phyloP scores from a whole-genome alignment of 1,140 invertebrate genomes.

The Papilio glaucus region DNA sequence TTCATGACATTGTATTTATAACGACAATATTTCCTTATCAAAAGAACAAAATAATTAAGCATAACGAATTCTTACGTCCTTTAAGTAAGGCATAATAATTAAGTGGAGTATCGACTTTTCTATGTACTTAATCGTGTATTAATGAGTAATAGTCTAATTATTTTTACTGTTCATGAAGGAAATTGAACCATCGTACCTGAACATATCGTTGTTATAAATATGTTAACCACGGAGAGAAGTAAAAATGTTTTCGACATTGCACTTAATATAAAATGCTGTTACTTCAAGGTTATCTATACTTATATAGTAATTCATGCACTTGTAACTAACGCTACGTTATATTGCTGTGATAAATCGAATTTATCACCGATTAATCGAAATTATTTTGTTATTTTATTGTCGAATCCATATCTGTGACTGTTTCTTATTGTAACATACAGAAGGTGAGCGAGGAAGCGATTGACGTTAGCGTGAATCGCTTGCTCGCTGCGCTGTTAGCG shows the following conservation, averaged over 20 bases:
- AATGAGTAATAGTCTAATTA: background rate
- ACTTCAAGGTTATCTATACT: slow-evolving; percentile 36
- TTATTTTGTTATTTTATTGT: background rate
- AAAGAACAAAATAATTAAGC: background rate
- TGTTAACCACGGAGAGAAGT: slow-evolving; percentile 21
- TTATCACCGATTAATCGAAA: slow-evolving; percentile 7
- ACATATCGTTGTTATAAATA: slow-evolving; percentile 20
- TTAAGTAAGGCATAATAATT: background rate
- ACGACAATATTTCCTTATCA: background rate
- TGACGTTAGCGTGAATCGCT: no score
- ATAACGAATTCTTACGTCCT: background rate
- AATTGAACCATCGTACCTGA: slow-evolving; percentile 14
- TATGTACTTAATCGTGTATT: background rate
- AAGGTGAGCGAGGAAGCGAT: no score
- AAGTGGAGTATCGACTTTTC: background rate
- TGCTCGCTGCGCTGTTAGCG: no score
- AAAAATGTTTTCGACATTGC: slow-evolving; percentile 39
- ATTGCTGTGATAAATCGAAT: background rate
- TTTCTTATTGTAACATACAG: background rate
- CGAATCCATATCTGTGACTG: background rate
- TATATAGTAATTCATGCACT: slow-evolving; percentile 39
- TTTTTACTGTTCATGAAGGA: no score
- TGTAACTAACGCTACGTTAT: background rate
- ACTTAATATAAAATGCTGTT: background rate
- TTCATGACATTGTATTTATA: no score